Base-by-base conservation (phyloP, 1,140 invertebrate species). In the Druon quercuslanigerum region DNA sequence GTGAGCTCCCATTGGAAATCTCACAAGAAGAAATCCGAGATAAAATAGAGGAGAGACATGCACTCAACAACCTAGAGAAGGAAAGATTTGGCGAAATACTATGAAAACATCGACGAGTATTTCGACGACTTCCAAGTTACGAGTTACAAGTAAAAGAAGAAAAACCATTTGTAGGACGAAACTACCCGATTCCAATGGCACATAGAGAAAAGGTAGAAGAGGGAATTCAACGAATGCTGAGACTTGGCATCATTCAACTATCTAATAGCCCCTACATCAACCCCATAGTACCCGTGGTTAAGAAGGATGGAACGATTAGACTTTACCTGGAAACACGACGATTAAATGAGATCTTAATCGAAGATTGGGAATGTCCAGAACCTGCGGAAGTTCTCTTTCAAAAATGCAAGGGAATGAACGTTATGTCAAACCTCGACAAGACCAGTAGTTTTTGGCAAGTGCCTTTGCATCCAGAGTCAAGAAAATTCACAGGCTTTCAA, bases 121-220 rank as follows among this genome's bases (percentile, higher is more conserved):
- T 83, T 57, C 14, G 16, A 20, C 71, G 73, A 72, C 11, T 19
- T 9, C 81, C 81, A 1, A 79, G 79, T 19, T 20, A 46, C 40
- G 8, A 3, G 81, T 50, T 84, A 12, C 51, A 81, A 50, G 9
- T 85, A 14, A 73, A 74, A 9, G 72, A 80, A 17, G 9, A 19
- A 25, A 1, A 50, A 71, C 80, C 76, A 0, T 84, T 79, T 50
- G 16, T 71, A 1, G n/a, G 46, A 3, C 54, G 72, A 17, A 17
- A 72, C 8, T 84, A 85, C 71, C 81, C 83, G 0, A 72, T 85
- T 2, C 77, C 79, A 11, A 56, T 76, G 16, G 46, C 52, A 25
- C 20, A 25, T 25, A 25, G 20, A 3, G 20, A 25, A 25, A 25
- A 25, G 20, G 20, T 25, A 25, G 20, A 25, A 3, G 20, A 25